phyloP scores from a whole-genome alignment of 2,113 vertebrate genomes.

The Protobothrops flavoviridis region DNA sequence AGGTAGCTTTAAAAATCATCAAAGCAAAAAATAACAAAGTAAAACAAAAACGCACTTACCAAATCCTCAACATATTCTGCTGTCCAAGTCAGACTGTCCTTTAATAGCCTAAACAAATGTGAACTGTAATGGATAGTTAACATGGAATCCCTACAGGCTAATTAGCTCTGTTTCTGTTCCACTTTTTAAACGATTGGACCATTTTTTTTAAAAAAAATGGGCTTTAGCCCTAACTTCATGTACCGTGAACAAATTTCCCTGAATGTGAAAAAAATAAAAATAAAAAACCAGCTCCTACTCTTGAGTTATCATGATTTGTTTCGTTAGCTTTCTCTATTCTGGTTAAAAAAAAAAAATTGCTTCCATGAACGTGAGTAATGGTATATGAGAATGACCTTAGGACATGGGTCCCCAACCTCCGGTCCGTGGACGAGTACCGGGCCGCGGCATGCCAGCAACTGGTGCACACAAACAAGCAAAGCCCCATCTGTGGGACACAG shows the following conservation, averaged over 20 bases:
- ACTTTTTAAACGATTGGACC: not conserved
- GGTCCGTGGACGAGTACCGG: too few species aligned
- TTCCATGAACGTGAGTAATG: not conserved
- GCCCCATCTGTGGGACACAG: too few species aligned
- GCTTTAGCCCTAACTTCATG: not conserved
- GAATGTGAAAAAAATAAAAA: not conserved
- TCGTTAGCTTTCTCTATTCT: not conserved
- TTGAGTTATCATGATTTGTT: not conserved
- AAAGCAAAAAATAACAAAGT: not conserved
- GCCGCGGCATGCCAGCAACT: too few species aligned
- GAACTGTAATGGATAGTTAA: slow-evolving; percentile 38
- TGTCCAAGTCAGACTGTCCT: slow-evolving; percentile 27
- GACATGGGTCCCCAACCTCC: not conserved
- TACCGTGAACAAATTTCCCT: not conserved
- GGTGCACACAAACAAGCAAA: too few species aligned
- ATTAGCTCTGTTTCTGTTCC: slow-evolving; percentile 44
- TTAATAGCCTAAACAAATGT: slow-evolving; percentile 35
- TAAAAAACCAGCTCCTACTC: not conserved
- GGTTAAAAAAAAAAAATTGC: not conserved
- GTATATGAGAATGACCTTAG: not conserved
- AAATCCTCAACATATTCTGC: not conserved
- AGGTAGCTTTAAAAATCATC: not conserved
- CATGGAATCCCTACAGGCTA: slow-evolving; percentile 59
- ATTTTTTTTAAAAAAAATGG: slow-evolving; percentile 57
- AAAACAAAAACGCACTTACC: slow-evolving; percentile 33